Percentiles rank a stretch among this genome's conserved stretches.
phyloP scores from a whole-genome alignment of 2,113 vertebrate species.

The Marmota monax region DNA sequence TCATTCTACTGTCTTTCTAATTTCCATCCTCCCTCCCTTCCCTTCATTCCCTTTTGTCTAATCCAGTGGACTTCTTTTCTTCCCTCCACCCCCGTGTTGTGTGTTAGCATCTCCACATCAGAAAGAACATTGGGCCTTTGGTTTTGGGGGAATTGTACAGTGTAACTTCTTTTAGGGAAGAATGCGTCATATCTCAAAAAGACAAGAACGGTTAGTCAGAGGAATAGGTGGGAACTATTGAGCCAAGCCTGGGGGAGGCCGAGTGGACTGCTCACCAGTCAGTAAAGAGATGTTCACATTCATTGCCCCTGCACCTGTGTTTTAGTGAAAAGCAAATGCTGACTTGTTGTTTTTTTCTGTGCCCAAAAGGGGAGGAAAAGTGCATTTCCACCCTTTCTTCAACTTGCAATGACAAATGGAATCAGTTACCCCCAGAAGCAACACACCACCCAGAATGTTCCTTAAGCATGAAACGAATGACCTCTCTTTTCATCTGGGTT shows the following conservation, averaged over 20 bases:
- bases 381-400: conserved; percentile 12
- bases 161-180: too few relatives aligned
- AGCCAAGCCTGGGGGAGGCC: neutral
- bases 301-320: neutral
- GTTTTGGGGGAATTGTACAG: too few relatives aligned
- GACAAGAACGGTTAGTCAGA: too few relatives aligned
- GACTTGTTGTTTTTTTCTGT: conserved; percentile 31
- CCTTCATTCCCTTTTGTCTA: too few relatives aligned
- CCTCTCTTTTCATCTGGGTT: conserved; percentile 44
- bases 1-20: too few relatives aligned
- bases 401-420: conserved; percentile 54
- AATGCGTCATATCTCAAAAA: too few relatives aligned
- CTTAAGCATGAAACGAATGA: conserved; percentile 31
- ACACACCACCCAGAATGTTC: neutral
- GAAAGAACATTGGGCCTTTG: too few relatives aligned
- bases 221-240: neutral
- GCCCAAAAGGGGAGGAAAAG: neutral
- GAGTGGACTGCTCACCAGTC: neutral
- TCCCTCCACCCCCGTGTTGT: too few relatives aligned
- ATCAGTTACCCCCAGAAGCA: conserved; percentile 46
- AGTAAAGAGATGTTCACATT: neutral
- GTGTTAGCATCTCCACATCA: too few relatives aligned
- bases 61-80: too few relatives aligned
- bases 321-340: neutral
- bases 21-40: too few relatives aligned